Conservation (phyloP, 2,113 vertebrate genomes). For the Symphodus melops region DNA sequence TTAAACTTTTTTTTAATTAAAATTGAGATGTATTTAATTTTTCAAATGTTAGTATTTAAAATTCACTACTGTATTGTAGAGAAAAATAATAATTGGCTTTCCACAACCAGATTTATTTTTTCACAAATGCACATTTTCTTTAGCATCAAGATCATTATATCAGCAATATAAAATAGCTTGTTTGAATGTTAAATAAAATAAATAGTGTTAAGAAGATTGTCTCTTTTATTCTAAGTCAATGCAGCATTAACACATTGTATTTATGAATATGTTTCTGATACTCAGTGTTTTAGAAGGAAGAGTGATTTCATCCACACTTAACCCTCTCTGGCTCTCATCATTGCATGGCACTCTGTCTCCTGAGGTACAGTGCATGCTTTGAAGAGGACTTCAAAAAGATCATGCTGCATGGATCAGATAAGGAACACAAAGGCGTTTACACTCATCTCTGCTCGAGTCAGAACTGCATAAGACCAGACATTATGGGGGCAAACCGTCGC, state of each 20-base stretch:
- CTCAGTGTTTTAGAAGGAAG: slow-evolving; percentile 52
- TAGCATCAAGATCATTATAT: neutral
- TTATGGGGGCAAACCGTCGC: slow-evolving; percentile 63
- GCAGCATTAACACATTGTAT: neutral
- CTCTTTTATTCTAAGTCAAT: neutral
- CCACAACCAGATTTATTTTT: neutral
- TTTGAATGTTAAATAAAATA: neutral
- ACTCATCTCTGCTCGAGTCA: slow-evolving; percentile 61
- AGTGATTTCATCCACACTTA: slow-evolving; percentile 28
- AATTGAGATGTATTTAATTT: neutral
- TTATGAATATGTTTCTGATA: neutral
- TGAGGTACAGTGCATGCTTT: slow-evolving; percentile 61
- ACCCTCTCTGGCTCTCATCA: slow-evolving; percentile 63
- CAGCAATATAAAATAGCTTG: neutral
- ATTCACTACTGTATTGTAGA: neutral
- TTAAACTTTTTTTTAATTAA: neutral
- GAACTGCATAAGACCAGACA: slow-evolving; percentile 65
- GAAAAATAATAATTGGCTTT: neutral
- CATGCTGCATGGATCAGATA: slow-evolving; percentile 68
- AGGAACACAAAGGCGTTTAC: slow-evolving; percentile 73
- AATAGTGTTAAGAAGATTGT: neutral
- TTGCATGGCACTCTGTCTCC: slow-evolving; percentile 59
- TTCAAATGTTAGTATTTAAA: neutral
- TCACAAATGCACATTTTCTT: neutral
- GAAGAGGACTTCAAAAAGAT: slow-evolving; percentile 73